Conservation (phyloP, 2,888 invertebrate genomes). For the Patella caerulea region DNA sequence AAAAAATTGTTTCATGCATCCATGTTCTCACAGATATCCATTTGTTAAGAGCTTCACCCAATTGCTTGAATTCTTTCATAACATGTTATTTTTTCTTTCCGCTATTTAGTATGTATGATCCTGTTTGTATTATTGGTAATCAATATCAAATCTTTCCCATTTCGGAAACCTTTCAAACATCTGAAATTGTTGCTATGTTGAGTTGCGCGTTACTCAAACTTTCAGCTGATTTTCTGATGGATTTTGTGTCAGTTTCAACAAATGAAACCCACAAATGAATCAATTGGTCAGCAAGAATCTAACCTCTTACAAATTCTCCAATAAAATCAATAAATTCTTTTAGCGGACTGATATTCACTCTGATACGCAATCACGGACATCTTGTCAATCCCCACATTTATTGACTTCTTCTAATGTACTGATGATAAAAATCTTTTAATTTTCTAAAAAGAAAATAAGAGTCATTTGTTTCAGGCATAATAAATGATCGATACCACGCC, state of each 20-base stretch:
- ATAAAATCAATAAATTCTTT: slow-evolving; percentile 11
- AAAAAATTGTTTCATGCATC: too few species aligned
- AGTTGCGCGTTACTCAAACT: background rate
- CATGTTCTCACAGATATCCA: too few species aligned
- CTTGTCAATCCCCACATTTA: too few species aligned
- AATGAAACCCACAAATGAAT: background rate
- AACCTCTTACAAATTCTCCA: slow-evolving; percentile 4
- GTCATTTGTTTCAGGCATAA: too few species aligned
- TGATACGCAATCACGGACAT: too few species aligned
- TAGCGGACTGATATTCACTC: background rate
- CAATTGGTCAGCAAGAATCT: slow-evolving; percentile 7
- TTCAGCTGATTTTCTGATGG: background rate
- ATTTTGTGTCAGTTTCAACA: slow-evolving; percentile 13
- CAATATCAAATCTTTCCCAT: background rate
- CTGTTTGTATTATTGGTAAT: background rate
- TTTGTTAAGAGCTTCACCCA: too few species aligned
- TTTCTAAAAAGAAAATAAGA: too few species aligned
- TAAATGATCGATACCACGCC: too few species aligned
- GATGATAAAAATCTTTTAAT: too few species aligned
- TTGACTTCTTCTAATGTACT: too few species aligned
- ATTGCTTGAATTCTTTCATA: too few species aligned
- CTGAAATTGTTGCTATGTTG: slow-evolving; percentile 4
- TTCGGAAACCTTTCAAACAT: slow-evolving; percentile 2
- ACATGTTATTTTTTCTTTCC: too few species aligned
- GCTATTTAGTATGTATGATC: background rate